Base-by-base conservation (phyloP, 2,797 vertebrate species). In the Rhinophrynus dorsalis region DNA sequence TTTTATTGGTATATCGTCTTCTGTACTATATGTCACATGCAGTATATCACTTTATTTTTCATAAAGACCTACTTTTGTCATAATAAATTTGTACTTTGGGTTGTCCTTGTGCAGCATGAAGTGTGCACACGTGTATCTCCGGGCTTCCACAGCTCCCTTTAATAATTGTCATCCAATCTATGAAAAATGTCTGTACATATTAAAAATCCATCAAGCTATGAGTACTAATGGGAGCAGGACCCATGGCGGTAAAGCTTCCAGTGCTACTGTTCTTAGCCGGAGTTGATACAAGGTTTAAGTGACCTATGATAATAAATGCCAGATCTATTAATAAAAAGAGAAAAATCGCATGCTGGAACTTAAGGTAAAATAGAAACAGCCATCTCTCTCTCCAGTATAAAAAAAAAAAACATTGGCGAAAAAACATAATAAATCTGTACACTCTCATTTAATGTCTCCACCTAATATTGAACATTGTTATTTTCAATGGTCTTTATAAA, bases 151-250 rank as follows among this genome's bases (percentile, higher is more conserved):
- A 74, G 45, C 71, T 67, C 56, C 59, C 70, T 81, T 81, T 82
- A 47, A 68, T 78, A 76, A 77, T 75, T 81, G 74, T 82, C 77
- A 74, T 81, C 67, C 77, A 75, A 79, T 81, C 61, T 56, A 78
- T 80, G 81, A 81, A 84, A 84, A 83, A 86, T 77, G 69, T 18
- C 73, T 74, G 35, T 8, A 67, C 73, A 71, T 75, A 81, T 85
- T 81, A 77, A 84, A 84, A 80, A 81, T 79, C 78, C 75, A 81
- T 85, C 81, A 83, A 74, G 52, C 33, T 26, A 40, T 68, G 58
- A 66, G 63, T 67, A 57, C 68, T 83, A 83, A 84, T 86, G 82
- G 78, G 70, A 80, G 78, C 77, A 79, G 64, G 79, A 76, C 75
- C 77, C 76, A 67, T 47, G 59, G 70, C 77, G 75, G 64, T 58